Conservation (phyloP, 2,888 invertebrate genomes). For the Morpho achilles region DNA sequence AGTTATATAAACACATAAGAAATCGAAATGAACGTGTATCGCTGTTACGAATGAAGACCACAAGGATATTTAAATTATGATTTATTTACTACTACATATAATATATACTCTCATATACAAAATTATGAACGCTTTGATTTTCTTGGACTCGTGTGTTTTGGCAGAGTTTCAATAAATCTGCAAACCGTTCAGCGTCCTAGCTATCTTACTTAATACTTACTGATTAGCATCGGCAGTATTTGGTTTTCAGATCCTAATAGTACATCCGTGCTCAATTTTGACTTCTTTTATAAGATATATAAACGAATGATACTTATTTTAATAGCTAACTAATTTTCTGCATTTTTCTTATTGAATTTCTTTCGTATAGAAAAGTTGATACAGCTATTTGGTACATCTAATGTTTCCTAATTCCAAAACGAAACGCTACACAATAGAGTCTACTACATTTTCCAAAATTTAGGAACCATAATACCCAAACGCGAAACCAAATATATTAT, state of each 20-base stretch:
- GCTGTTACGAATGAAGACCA: conserved; percentile 76
- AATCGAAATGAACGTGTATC: conserved; percentile 67
- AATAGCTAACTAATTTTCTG: conserved; percentile 70
- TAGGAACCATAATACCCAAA: conserved; percentile 80
- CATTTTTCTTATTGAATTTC: conserved; percentile 65
- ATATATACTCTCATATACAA: conserved; percentile 55
- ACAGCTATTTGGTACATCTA: conserved; percentile 78
- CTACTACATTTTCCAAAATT: conserved; percentile 80
- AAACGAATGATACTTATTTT: conserved; percentile 69
- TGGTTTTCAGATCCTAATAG: conserved; percentile 69
- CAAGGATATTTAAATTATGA: conserved; percentile 73
- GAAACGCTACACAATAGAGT: conserved; percentile 76
- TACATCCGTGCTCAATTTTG: conserved; percentile 74
- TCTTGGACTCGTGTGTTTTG: conserved; percentile 31
- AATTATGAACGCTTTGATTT: conserved; percentile 51
- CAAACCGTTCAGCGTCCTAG: conserved; percentile 44
- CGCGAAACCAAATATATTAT: conserved; percentile 72
- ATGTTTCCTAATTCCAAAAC: conserved; percentile 72
- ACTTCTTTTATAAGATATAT: conserved; percentile 50
- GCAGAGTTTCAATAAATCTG: conserved; percentile 25
- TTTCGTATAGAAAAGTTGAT: conserved; percentile 76
- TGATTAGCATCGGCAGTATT: conserved; percentile 71
- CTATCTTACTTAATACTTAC: conserved; percentile 52
- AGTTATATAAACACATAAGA: conserved; percentile 51
- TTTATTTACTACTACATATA: conserved; percentile 41